Conservation (phyloP, 2,888 invertebrate genomes). For the Patella depressa region DNA sequence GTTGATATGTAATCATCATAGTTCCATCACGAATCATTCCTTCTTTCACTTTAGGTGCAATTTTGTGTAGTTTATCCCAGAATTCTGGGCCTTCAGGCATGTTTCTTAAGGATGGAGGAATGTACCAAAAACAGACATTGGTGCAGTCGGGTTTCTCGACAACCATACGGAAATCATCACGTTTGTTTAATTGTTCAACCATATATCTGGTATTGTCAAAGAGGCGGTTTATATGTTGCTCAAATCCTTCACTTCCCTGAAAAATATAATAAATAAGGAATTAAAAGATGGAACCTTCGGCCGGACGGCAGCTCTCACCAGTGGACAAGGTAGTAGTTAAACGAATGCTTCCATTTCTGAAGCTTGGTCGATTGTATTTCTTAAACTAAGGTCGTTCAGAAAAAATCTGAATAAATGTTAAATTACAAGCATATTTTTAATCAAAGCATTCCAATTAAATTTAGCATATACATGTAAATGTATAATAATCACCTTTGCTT, state of each 20-base stretch:
- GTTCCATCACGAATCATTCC: conserved; percentile 98
- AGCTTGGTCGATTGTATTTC: too few relatives aligned
- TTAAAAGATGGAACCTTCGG: too few relatives aligned
- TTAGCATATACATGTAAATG: background rate
- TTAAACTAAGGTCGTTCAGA: too few relatives aligned
- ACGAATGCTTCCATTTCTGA: too few relatives aligned
- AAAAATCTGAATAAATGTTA: too few relatives aligned
- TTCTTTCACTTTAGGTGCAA: conserved; percentile 93
- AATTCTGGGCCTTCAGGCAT: conserved; percentile 80
- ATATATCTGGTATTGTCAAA: conserved; percentile 55
- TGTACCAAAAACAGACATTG: conserved; percentile 98
- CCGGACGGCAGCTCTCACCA: too few relatives aligned
- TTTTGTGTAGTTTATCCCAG: conserved; percentile 62
- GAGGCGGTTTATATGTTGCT: conserved; percentile 19
- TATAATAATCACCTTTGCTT: conserved; percentile 83
- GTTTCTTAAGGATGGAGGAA: conserved; percentile 81
- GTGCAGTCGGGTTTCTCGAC: conserved; percentile 82
- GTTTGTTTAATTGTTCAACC: conserved; percentile 47
- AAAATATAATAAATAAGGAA: background rate
- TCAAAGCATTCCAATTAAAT: background rate
- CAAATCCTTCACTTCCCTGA: conserved; percentile 22
- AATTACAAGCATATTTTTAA: background rate
- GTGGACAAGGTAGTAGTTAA: too few relatives aligned
- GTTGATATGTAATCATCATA: conserved; percentile 98
- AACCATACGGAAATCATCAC: conserved; percentile 62